Evolutionary conservation across 1,140 invertebrate genomes (phyloP).

Genomic region (Meloidogyne chitwoodi): DNA sequence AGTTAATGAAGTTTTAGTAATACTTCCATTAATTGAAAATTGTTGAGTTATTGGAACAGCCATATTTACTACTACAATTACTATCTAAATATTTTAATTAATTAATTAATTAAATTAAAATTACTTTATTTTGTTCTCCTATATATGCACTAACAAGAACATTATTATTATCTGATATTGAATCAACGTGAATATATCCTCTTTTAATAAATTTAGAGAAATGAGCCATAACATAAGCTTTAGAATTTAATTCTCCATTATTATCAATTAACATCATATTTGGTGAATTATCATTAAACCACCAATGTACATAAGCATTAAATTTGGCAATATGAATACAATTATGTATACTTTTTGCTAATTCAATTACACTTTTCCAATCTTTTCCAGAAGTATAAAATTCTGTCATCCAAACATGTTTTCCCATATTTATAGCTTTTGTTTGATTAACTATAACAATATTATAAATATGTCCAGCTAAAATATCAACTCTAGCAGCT

Average conservation of each 20-base stretch:
- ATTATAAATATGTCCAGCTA: not conserved
- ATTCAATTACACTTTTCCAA: not conserved
- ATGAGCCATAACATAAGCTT: not conserved
- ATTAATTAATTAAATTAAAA: too few species aligned
- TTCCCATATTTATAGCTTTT: not conserved
- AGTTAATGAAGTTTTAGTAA: not conserved
- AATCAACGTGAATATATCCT: not conserved
- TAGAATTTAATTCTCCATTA: not conserved
- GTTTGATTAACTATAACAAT: not conserved
- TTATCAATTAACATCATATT: not conserved
- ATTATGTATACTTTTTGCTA: not conserved
- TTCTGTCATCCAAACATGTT: not conserved
- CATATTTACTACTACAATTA: not conserved
- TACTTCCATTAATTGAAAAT: not conserved
- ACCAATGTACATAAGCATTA: not conserved
- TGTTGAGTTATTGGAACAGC: not conserved
- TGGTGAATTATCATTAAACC: not conserved
- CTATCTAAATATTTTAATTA: not conserved
- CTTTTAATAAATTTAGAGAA: not conserved
- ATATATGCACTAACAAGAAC: not conserved
- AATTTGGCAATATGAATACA: not conserved
- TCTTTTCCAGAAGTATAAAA: not conserved
- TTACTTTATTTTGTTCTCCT: not conserved
- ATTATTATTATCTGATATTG: not conserved
- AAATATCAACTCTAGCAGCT: not conserved